Evolutionary conservation across 2,888 invertebrate genomes (phyloP), one percentile per base, ranked within the genome.

Genomic region (Diabrotica balteata): DNA sequence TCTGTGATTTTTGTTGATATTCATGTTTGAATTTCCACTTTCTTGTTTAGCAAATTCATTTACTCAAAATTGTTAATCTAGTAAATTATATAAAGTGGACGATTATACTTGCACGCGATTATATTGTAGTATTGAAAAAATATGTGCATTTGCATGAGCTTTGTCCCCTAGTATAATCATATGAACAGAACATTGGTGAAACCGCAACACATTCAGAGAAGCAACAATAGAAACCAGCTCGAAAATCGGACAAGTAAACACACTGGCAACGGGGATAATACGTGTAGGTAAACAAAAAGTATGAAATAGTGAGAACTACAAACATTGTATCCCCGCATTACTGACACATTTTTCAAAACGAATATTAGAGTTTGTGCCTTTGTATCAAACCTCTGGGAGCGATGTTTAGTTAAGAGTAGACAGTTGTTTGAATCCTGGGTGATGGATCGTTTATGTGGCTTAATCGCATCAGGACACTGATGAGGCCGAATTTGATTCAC

Each of bases 261-360:
- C n/a, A 54, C 54, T 54, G 54, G 54, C 72, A 54, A 44, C 63
- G 58, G 45, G 75, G 71, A 75, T 76, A 75, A 76, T 76, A 69
- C 67, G 70, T 76, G 76, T 76, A 75, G 71, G 74, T 72, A 75
- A 75, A 77, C 76, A 76, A 73, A 67, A 69, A 68, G 72, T 72
- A 72, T 72, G 70, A 69, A 73, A 72, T 72, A 77, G 77, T 77
- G 77, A 77, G 77, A 77, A 77, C 75, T 73, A 75, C 76, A 77
- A 77, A 77, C 76, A 77, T 62, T 70, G 62, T 71, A 62, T 63
- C 53, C 68, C 70, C 68, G 69, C 68, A 69, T 75, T 72, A 69
- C 63, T 57, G 63, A 69, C 72, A 73, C 75, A 74, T 73, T 71
- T 76, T 74, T 70, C 67, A 64, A 50, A 58, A 49, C 61, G 60